Percentiles rank a stretch among this genome's conserved stretches.
Evolutionary conservation across 1,140 invertebrate genomes (phyloP).

Genomic region (Pollicipes pollicipes): DNA sequence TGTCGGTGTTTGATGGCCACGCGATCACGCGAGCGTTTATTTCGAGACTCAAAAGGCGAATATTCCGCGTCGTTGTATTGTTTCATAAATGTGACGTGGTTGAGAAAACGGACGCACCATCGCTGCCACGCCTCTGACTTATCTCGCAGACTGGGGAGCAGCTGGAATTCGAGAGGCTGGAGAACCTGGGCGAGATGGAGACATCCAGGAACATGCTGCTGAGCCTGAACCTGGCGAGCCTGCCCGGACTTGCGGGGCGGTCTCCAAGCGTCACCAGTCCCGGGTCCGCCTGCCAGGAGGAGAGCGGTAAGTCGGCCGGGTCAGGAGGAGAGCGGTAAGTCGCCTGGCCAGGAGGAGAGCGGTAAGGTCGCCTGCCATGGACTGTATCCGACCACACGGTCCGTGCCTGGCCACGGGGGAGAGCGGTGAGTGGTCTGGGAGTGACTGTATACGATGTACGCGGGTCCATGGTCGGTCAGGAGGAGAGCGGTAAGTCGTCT

Average conservation of each 20-base stretch:
- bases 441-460: not conserved
- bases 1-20: too few relatives aligned
- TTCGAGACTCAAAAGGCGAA: too few relatives aligned
- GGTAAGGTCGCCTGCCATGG: not conserved
- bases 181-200: not conserved
- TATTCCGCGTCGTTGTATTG: too few relatives aligned
- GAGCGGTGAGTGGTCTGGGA: not conserved
- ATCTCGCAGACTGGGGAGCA: not conserved
- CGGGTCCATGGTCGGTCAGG: not conserved
- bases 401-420: not conserved
- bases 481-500: too few relatives aligned
- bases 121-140: too few relatives aligned
- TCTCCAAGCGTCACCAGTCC: not conserved
- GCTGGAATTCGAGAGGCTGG: not conserved
- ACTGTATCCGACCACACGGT: not conserved
- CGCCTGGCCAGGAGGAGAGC: not conserved
- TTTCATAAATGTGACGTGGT: too few relatives aligned
- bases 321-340: constrained; percentile 19
- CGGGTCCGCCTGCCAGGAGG: not conserved
- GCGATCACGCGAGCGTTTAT: too few relatives aligned
- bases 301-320: not conserved
- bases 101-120: too few relatives aligned
- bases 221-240: not conserved
- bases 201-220: not conserved
- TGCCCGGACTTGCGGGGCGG: not conserved